Base-by-base conservation (phyloP, 2,797 vertebrate species). In the Esox masquinongy region DNA sequence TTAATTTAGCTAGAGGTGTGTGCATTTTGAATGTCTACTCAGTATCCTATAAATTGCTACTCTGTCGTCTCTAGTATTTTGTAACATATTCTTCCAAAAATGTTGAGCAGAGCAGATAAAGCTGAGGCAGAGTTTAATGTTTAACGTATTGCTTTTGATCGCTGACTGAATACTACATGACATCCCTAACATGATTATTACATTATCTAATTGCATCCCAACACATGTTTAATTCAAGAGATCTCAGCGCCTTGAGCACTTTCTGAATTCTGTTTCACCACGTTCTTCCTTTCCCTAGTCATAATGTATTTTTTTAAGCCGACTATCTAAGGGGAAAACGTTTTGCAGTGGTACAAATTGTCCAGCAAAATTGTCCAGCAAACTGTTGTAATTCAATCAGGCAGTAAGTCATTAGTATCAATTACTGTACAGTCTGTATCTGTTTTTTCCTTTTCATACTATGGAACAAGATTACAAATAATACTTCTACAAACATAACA, bases 121-220 rank as follows among this genome's bases (percentile, higher is more conserved):
- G 11, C 22, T 19, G 26, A 26, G 24, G 51, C 17, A 19, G 72
- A 17, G 39, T 68, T 39, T 79, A 68, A 68, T 76, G 70, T 53
- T 16, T 63, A 73, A 71, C 36, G 19, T 53, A 81, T 82, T 80
- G 70, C 68, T 69, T 82, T 82, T 76, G 78, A 84, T 84, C 50
- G 67, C 73, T 68, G 64, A 26, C 73, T 75, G 70, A 85, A 75
- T 86, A 68, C 36, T 75, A 82, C 82, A 76, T 77, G 80, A 79
- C 75, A 74, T 83, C 80, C 75, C 68, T 63, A 83, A 85, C 78
- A 88, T 84, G 85, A 85, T 86, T 88, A 88, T 87, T 84, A 83
- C 84, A 89, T 85, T 87, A 88, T 87, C 80, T 87, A 84, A 88
- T 84, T 89, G 81, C 82, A 83, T 86, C 80, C 84, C 75, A 81